Base-by-base conservation (phyloP, 2,113 vertebrate species). In the Strix uralensis region DNA sequence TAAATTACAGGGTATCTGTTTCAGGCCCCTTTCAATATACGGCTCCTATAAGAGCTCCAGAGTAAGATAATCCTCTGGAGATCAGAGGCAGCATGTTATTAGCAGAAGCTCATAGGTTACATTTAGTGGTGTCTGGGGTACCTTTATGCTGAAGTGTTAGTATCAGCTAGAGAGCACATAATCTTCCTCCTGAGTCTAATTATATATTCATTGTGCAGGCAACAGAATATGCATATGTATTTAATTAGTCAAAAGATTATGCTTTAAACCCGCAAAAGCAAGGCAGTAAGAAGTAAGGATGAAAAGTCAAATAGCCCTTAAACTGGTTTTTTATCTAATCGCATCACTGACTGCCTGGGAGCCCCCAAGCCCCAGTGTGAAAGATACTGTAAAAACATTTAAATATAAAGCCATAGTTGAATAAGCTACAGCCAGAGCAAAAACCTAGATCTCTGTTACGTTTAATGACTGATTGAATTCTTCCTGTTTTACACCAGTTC, bases 1-100 rank as follows among this genome's bases (percentile, higher is more conserved):
- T 61, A 95, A 90, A 89, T 93, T 90, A 88, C 29, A 58, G 67
- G 86, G 62, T 96, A 55, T 96, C 65, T 72, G 83, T 92, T 95
- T 95, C 96, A 78, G 65, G 74, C 63, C 42, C 38, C 89, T 97
- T 91, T 95, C 87, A 79, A 52, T 85, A 51, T 40, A 82, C 0
- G 0, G 63, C 78, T 96, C 26, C 62, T 95, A 10, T 27, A 59
- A 88, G 75, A 96, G 74, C 81, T 86, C 26, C 59, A 4, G 15
- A 63, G 95, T 78, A 75, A 91, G 59, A 62, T 81, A 93, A 95
- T 90, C 89, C 94, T 74, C 65, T 44, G 15, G 84, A 77, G 69
- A 85, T 34, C 25, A 74, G 62, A 81, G 34, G 59, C 87, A 86
- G 80, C 61, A 5, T 61, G 62, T 62, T 95, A 86, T 86, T 90